Evolutionary conservation across 2,113 vertebrate genomes (phyloP).

Genomic region (Zosterops hypoxanthus): DNA sequence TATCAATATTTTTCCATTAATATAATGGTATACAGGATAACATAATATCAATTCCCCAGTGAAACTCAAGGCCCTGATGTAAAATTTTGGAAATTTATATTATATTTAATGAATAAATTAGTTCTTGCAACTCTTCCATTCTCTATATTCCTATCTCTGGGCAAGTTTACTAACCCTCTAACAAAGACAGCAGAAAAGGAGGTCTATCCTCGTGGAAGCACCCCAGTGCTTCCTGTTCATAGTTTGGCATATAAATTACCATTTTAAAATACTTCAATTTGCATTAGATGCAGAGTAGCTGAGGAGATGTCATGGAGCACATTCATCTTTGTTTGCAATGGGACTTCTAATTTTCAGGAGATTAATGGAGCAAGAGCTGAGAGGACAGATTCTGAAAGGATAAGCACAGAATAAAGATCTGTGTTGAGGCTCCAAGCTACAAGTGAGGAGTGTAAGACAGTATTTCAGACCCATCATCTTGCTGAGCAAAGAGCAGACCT

Average conservation of each 20-base stretch:
- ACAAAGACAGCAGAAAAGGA: neutral
- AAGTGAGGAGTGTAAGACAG: neutral
- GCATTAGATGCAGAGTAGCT: neutral
- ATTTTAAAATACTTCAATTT: neutral
- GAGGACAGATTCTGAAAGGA: neutral
- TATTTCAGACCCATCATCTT: neutral
- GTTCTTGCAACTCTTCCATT: neutral
- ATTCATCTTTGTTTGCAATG: neutral
- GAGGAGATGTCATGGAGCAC: neutral
- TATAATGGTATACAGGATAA: neutral
- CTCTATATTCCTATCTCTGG: neutral
- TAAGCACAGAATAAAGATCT: neutral
- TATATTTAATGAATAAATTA: neutral
- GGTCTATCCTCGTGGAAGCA: rapidly evolving
- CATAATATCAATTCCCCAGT: neutral
- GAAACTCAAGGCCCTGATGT: neutral
- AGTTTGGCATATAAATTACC: neutral
- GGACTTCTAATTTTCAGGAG: neutral
- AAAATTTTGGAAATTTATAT: neutral
- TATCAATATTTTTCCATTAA: neutral
- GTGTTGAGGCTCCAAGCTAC: neutral
- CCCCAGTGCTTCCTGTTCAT: neutral
- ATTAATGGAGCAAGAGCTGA: neutral
- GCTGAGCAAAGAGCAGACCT: neutral
- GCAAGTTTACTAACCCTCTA: neutral